Conservation (phyloP, 2,113 vertebrate genomes). For the Colaptes auratus region DNA sequence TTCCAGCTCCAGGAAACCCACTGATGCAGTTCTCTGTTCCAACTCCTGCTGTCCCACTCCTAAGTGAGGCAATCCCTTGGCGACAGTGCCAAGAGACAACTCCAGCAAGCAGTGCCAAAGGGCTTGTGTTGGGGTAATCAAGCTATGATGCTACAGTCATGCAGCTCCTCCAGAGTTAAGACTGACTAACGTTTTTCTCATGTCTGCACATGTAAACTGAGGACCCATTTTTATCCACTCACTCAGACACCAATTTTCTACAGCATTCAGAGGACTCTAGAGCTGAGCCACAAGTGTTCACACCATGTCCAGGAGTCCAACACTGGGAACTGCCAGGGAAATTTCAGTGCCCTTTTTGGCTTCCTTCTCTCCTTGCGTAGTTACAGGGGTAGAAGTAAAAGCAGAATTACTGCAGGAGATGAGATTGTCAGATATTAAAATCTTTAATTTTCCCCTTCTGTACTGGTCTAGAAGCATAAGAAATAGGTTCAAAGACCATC, state of each 20-base stretch:
- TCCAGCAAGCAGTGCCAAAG: not conserved
- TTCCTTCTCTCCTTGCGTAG: not conserved
- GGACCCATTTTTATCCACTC: not conserved
- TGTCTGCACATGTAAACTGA: not conserved
- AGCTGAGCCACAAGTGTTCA: not conserved
- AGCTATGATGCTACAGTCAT: not conserved
- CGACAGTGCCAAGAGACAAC: not conserved
- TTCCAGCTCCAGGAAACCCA: not conserved
- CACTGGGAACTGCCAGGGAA: not conserved
- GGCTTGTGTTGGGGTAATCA: fast-evolving
- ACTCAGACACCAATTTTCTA: not conserved
- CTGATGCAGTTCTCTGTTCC: fast-evolving
- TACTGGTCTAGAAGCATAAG: not conserved
- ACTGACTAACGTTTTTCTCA: not conserved
- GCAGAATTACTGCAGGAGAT: not conserved
- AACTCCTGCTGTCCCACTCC: not conserved
- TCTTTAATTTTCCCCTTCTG: not conserved
- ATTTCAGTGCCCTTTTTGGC: not conserved
- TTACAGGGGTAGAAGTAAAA: not conserved
- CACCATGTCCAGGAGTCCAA: not conserved
- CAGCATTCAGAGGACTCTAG: not conserved
- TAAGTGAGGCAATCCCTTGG: not conserved
- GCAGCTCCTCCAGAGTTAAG: not conserved
- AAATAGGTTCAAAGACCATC: not conserved
- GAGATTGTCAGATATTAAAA: not conserved